These are phyloP conservation scores for Cerceris rybyensis DNA, from an alignment of 2,888 invertebrate species.

Conservation along the genomic window DNA sequence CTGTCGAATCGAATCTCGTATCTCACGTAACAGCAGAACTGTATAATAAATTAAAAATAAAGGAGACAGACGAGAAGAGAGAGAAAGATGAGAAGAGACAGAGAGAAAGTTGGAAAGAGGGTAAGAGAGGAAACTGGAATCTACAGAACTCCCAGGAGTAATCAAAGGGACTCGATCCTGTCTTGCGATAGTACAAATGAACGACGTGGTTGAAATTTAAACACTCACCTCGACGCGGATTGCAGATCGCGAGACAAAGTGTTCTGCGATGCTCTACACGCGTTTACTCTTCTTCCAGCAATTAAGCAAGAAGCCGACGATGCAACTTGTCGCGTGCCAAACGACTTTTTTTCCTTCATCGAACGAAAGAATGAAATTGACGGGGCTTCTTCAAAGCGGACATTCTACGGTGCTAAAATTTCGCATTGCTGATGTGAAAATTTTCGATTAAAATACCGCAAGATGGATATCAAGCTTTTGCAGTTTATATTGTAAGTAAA, in stretches of 20 bases:
- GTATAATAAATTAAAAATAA: constrained; percentile 38
- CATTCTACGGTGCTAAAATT: no score
- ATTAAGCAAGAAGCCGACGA: neutral
- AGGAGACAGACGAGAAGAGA: neutral
- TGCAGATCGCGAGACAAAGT: neutral
- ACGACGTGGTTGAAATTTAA: constrained; percentile 44
- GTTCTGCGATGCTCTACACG: neutral
- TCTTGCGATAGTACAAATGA: constrained; percentile 25
- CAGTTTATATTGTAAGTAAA: no score
- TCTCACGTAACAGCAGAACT: constrained; percentile 1
- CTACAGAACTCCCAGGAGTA: constrained; percentile 37
- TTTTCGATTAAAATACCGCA: no score
- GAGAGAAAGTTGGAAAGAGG: neutral
- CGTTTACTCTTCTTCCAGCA: neutral
- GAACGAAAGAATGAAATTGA: no score
- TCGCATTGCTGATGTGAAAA: no score
- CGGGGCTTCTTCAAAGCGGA: no score
- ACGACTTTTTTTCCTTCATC: no score
- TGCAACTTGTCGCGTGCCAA: no score
- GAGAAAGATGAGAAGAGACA: neutral
- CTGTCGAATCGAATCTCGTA: constrained; percentile 24
- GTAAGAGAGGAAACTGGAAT: constrained; percentile 6
- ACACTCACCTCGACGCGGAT: constrained; percentile 17
- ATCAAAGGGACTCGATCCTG: constrained; percentile 40
- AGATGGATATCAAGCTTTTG: no score